Conservation (phyloP, 1,140 invertebrate species). For the Drosophila setifemur region DNA sequence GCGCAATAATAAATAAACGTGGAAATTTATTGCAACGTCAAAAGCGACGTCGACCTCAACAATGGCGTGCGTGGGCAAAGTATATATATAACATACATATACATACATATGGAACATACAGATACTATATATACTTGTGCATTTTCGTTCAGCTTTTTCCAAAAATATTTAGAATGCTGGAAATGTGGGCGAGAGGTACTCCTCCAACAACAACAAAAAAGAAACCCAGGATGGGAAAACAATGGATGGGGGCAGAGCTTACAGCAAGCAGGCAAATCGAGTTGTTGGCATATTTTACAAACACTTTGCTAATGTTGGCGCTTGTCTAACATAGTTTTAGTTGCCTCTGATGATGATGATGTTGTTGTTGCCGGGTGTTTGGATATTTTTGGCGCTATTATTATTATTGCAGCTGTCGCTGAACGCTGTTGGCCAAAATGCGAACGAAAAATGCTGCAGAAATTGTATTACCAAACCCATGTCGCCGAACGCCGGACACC, state of each 20-base stretch:
- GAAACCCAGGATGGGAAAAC: no score
- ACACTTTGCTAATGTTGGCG: slow-evolving; percentile 62
- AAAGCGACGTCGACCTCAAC: slow-evolving; percentile 61
- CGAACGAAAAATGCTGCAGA: slow-evolving; percentile 35
- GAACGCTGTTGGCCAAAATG: slow-evolving; percentile 23
- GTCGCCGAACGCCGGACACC: slow-evolving; percentile 39
- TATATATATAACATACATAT: background rate
- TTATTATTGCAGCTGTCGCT: slow-evolving; percentile 57
- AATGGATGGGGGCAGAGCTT: background rate
- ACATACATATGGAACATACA: background rate
- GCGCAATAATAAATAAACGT: slow-evolving; percentile 78
- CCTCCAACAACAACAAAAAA: no score
- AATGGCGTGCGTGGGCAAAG: slow-evolving; percentile 47
- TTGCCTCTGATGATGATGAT: slow-evolving; percentile 14
- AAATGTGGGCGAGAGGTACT: background rate
- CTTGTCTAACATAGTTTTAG: slow-evolving; percentile 59
- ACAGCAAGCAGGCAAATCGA: slow-evolving; percentile 13
- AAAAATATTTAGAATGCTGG: slow-evolving; percentile 60
- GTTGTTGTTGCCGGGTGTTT: slow-evolving; percentile 4
- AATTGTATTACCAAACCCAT: slow-evolving; percentile 60
- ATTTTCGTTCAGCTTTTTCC: slow-evolving; percentile 11
- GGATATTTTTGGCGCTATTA: slow-evolving; percentile 24
- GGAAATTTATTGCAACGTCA: slow-evolving; percentile 77
- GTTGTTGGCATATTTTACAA: slow-evolving; percentile 57
- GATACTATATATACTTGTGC: background rate